Evolutionary conservation across 2,888 invertebrate genomes (phyloP).

Genomic region (Apoda limacodes): DNA sequence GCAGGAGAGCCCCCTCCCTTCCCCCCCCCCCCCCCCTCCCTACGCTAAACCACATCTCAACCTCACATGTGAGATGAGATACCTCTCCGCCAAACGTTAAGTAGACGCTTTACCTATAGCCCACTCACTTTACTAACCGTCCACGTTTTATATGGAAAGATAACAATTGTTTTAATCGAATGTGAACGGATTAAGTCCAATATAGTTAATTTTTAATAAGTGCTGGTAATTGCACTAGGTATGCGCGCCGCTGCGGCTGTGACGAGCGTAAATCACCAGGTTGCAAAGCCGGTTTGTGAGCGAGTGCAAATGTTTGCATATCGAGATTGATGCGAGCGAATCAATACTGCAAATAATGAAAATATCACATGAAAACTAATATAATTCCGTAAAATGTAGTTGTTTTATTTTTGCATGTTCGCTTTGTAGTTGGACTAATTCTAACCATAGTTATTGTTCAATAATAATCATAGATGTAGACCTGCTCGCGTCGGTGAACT

Average conservation of each 20-base stretch:
- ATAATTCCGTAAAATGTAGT: too few species aligned
- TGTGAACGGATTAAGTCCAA: too few species aligned
- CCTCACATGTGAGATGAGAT: not conserved
- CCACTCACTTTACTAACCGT: too few species aligned
- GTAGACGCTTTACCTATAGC: too few species aligned
- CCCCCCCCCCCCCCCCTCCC: constrained; percentile 20
- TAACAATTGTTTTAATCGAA: too few species aligned
- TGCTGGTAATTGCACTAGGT: constrained; percentile 60
- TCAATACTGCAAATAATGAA: constrained; percentile 67
- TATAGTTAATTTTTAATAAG: constrained; percentile 63
- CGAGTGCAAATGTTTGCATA: constrained; percentile 63
- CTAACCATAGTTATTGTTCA: too few species aligned
- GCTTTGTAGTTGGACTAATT: too few species aligned
- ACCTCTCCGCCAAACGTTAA: not conserved
- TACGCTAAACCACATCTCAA: constrained; percentile 1
- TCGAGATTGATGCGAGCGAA: constrained; percentile 65
- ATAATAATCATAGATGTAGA: too few species aligned
- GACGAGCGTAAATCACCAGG: constrained; percentile 51
- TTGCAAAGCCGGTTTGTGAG: constrained; percentile 45
- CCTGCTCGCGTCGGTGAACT: too few species aligned
- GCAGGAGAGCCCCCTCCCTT: constrained; percentile 28
- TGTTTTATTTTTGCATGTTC: too few species aligned
- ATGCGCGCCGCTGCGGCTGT: constrained; percentile 49
- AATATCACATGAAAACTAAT: constrained; percentile 53
- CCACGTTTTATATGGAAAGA: too few species aligned